These are phyloP conservation scores for Melanostigma gelatinosum DNA, from an alignment of 2,113 vertebrate genomes.

Conservation along the genomic window DNA sequence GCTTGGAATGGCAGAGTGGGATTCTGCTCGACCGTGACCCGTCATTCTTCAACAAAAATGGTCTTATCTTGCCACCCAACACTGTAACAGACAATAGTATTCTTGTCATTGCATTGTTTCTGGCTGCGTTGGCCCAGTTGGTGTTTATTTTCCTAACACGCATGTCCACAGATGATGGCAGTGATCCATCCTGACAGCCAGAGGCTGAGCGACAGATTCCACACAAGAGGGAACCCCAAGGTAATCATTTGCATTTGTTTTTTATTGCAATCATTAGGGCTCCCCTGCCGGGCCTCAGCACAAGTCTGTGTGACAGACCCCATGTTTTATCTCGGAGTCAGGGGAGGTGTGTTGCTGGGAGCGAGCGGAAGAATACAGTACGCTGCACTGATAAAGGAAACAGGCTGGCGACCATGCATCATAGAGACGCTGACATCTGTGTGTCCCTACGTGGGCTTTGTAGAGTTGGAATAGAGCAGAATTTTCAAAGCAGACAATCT, in stretches of 20 bases:
- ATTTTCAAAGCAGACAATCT: slow-evolving; percentile 39
- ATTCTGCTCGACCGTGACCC: slow-evolving; percentile 30
- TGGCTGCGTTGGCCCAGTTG: slow-evolving; percentile 67
- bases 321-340: slow-evolving; percentile 80
- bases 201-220: slow-evolving; percentile 79
- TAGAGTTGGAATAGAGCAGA: slow-evolving; percentile 7
- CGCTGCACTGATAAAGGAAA: slow-evolving; percentile 68
- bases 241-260: slow-evolving; percentile 85
- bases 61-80: slow-evolving; percentile 39
- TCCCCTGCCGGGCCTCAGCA: slow-evolving; percentile 72
- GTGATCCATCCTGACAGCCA: slow-evolving; percentile 79
- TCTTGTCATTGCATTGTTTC: slow-evolving; percentile 76
- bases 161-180: slow-evolving; percentile 71
- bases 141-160: slow-evolving; percentile 78
- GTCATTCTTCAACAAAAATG: slow-evolving; percentile 57
- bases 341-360: slow-evolving; percentile 75
- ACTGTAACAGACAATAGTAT: slow-evolving; percentile 66
- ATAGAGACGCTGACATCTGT: slow-evolving; percentile 59
- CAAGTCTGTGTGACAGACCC: slow-evolving; percentile 76
- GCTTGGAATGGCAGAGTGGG: slow-evolving; percentile 18
- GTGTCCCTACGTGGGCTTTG: slow-evolving; percentile 52
- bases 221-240: slow-evolving; percentile 80
- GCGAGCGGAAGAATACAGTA: slow-evolving; percentile 67
- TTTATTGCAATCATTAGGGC: slow-evolving; percentile 83
- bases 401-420: slow-evolving; percentile 65